A percentile compares a stretch with the other conserved stretches of the same genome.
phyloP scores from a whole-genome alignment of 2,888 invertebrate genomes.

The Lepetodrilus schrolli region DNA sequence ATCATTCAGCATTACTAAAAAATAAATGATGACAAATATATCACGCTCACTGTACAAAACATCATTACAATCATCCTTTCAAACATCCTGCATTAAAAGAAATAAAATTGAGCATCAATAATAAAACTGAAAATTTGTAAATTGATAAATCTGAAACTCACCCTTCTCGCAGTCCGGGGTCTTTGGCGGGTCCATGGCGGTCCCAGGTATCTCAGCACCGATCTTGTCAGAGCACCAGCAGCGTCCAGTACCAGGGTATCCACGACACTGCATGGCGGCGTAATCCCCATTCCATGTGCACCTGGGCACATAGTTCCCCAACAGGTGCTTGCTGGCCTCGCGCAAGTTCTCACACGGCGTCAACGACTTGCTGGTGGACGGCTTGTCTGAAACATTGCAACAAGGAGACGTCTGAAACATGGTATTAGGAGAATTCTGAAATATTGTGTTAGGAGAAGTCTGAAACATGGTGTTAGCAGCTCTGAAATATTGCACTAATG shows the following conservation, averaged over 20 bases:
- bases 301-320: conserved; percentile 48
- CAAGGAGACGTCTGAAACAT: no score
- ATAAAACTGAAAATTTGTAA: no score
- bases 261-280: conserved; percentile 57
- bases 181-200: conserved; percentile 43
- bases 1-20: no score
- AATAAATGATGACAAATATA: no score
- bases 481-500: no score
- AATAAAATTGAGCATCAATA: background rate
- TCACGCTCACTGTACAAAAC: no score
- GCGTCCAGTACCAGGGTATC: conserved; percentile 38
- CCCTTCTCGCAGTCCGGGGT: conserved; percentile 59
- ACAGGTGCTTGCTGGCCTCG: conserved; percentile 38
- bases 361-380: conserved; percentile 38
- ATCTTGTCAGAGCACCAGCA: conserved; percentile 63
- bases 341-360: conserved; percentile 53
- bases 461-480: no score
- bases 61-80: no score
- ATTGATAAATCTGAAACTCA: no score
- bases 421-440: no score
- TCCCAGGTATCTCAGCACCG: conserved; percentile 56
- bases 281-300: conserved; percentile 58
- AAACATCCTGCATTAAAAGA: no score
- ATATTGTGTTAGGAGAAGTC: no score
- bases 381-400: conserved; percentile 14